phyloP scores from a whole-genome alignment of 2,888 invertebrate species.

The Acleris literana region DNA sequence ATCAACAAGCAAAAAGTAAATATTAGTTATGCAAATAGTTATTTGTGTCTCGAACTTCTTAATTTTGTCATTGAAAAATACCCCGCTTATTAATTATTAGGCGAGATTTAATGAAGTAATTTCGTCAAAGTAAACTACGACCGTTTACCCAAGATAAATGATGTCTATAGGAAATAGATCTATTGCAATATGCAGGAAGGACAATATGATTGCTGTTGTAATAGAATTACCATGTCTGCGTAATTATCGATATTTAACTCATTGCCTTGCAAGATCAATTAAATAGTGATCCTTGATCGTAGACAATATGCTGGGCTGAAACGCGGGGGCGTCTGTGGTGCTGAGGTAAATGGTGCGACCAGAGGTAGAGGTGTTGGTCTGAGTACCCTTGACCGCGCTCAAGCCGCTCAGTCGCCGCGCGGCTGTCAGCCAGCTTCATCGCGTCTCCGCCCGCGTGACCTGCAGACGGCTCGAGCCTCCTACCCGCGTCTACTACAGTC shows the following conservation, averaged over 20 bases:
- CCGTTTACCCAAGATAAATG: background rate
- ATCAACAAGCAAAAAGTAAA: no score
- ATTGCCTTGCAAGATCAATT: conserved; percentile 18
- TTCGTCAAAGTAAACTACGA: no score
- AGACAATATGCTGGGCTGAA: conserved; percentile 41
- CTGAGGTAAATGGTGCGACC: conserved; percentile 48
- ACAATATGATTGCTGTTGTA: background rate
- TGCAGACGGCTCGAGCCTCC: conserved; percentile 49
- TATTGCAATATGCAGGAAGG: conserved; percentile 6
- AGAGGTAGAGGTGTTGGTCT: conserved; percentile 46
- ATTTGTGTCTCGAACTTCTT: no score
- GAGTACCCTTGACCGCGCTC: conserved; percentile 67
- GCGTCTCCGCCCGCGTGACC: conserved; percentile 51
- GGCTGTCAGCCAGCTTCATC: conserved; percentile 68
- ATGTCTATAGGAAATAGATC: background rate
- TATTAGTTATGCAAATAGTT: no score
- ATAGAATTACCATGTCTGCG: background rate
- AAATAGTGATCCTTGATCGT: conserved; percentile 32
- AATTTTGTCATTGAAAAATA: no score
- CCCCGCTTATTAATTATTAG: no score
- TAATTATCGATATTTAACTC: background rate
- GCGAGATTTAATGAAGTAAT: no score
- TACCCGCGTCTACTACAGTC: conserved; percentile 50
- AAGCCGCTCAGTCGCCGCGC: conserved; percentile 73
- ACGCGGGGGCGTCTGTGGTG: conserved; percentile 27